Percentiles rank a stretch among this genome's conserved stretches.
Evolutionary conservation across 2,888 invertebrate species (phyloP).

Genomic region (Thalpophila matura): DNA sequence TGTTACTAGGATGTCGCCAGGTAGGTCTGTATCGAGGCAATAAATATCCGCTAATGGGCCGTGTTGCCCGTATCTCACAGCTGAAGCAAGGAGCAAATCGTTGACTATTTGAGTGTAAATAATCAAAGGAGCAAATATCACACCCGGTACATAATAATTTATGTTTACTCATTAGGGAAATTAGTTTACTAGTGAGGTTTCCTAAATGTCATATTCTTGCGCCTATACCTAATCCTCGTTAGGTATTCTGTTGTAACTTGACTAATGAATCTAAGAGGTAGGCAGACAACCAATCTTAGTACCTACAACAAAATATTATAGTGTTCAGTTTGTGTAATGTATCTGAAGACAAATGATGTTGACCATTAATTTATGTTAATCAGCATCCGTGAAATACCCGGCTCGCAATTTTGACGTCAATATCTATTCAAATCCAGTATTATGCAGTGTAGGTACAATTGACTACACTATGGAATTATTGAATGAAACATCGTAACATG

Average conservation of each 20-base stretch:
- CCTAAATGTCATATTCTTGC: conserved; percentile 32
- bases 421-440: conserved; percentile 48
- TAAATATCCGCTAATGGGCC: conserved; percentile 62
- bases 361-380: conserved; percentile 62
- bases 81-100: conserved; percentile 53
- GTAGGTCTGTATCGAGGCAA: conserved; percentile 55
- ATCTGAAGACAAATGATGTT: conserved; percentile 63
- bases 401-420: conserved; percentile 60
- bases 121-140: conserved; percentile 55
- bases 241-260: conserved; percentile 34
- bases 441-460: conserved; percentile 42
- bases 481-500: conserved; percentile 59
- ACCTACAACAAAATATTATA: conserved; percentile 45
- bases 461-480: conserved; percentile 42
- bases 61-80: conserved; percentile 54
- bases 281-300: conserved; percentile 39
- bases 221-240: conserved; percentile 17
- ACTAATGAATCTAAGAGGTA: conserved; percentile 34
- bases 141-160: conserved; percentile 42
- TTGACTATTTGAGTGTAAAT: too few relatives aligned
- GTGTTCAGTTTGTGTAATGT: conserved; percentile 53
- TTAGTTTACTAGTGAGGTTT: conserved; percentile 35
- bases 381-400: conserved; percentile 48
- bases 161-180: conserved; percentile 47
- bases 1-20: conserved; percentile 54